Percentiles rank a stretch among this genome's conserved stretches.
These are phyloP conservation scores for Diacarnus erythraeanus DNA, from an alignment of 37 sponge, comb jelly and placozoan genomes.

Conservation along the genomic window DNA sequence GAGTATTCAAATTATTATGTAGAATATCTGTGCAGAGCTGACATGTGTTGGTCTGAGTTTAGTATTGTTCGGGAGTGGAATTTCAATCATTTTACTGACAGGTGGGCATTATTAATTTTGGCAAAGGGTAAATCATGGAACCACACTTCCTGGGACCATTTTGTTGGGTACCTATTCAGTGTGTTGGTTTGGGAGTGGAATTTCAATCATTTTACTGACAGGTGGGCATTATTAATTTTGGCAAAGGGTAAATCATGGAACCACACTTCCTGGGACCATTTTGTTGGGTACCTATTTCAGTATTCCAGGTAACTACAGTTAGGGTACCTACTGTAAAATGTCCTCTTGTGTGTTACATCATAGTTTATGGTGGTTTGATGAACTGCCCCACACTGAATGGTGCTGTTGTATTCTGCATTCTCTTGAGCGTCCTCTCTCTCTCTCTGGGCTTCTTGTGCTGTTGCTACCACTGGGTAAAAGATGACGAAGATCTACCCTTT, in stretches of 20 bases:
- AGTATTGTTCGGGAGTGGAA: conserved; percentile 27
- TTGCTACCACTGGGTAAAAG: conserved; percentile 51
- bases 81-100: conserved; percentile 20
- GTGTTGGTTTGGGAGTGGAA: conserved; percentile 21
- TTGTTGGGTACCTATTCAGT: no score
- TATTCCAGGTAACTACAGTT: no score
- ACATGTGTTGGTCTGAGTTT: conserved; percentile 22
- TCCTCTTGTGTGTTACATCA: no score
- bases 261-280: no score
- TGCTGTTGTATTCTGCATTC: conserved; percentile 36
- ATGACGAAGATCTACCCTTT: conserved; percentile 50
- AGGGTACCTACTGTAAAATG: no score
- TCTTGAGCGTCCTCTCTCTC: conserved; percentile 28
- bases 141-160: no score
- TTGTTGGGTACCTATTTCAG: no score
- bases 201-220: conserved; percentile 20
- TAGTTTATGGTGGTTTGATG: conserved; percentile 31
- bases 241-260: no score
- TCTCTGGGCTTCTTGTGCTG: conserved; percentile 48
- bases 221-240: no score
- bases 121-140: no score
- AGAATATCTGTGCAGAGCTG: not conserved
- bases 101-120: no score
- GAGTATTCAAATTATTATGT: no score
- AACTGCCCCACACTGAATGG: conserved; percentile 39